phyloP scores from a whole-genome alignment of 2,113 vertebrate species.

The Cyanoramphus novaezelandiae region DNA sequence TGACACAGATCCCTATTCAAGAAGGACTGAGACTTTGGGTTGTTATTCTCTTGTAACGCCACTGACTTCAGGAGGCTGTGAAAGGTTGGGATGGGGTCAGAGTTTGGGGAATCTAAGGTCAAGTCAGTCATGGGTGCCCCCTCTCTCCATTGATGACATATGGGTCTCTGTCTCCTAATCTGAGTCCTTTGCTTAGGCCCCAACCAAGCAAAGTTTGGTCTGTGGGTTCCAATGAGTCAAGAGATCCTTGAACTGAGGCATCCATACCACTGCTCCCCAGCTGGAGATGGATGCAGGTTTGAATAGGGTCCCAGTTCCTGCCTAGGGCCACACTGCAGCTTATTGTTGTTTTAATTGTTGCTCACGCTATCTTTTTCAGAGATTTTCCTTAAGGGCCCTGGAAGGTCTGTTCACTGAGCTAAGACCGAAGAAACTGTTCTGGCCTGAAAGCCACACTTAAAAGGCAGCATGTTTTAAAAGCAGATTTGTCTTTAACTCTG shows the following conservation, averaged over 20 bases:
- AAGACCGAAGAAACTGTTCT: background rate
- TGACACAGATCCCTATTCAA: rapidly evolving
- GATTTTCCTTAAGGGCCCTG: background rate
- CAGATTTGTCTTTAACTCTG: background rate
- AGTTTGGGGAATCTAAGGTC: background rate
- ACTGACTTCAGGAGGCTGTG: background rate
- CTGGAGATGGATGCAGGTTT: background rate
- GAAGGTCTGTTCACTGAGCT: background rate
- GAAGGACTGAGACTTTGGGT: background rate
- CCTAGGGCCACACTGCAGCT: rapidly evolving
- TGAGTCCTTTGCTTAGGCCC: background rate
- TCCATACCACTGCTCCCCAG: background rate
- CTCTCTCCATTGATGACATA: background rate
- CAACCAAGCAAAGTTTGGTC: background rate
- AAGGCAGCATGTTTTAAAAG: background rate
- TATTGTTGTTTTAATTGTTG: background rate
- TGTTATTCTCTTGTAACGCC: background rate
- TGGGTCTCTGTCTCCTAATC: background rate
- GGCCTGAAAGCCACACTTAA: background rate
- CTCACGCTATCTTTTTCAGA: background rate
- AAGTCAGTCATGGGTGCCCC: background rate
- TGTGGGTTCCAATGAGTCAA: background rate
- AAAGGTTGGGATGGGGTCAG: background rate
- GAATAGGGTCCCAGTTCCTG: background rate
- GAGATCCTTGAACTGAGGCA: background rate